Evolutionary conservation across 1,140 invertebrate species (phyloP).

Genomic region (Planococcus citri): DNA sequence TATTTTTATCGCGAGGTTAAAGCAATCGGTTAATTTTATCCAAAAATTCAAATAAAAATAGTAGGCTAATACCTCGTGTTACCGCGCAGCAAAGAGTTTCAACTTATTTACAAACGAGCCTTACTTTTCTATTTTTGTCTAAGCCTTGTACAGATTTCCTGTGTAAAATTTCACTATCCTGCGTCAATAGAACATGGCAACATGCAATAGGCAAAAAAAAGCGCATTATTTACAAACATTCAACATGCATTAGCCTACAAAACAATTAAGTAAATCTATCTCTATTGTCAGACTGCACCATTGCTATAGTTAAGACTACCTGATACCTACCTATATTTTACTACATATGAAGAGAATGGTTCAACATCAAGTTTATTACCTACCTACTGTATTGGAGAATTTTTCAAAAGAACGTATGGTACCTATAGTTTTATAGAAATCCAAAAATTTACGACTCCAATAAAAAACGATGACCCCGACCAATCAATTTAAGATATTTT

Average conservation of each 20-base stretch:
- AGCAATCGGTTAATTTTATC: background rate
- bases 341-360: too few species aligned
- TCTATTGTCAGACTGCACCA: too few species aligned
- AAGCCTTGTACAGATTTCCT: slow-evolving; percentile 6
- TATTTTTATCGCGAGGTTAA: background rate
- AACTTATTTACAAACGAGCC: background rate
- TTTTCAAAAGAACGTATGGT: too few species aligned
- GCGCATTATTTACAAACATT: slow-evolving; percentile 4
- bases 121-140: slow-evolving; percentile 2
- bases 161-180: slow-evolving; percentile 1
- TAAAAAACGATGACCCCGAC: too few species aligned
- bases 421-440: too few species aligned
- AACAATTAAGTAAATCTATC: background rate
- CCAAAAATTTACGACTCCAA: too few species aligned
- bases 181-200: background rate
- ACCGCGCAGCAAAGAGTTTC: too few species aligned
- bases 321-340: too few species aligned
- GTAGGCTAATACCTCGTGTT: slow-evolving; percentile 1
- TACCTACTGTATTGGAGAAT: too few species aligned
- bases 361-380: too few species aligned
- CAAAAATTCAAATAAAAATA: background rate
- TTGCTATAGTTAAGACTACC: too few species aligned
- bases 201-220: background rate
- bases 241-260: background rate
- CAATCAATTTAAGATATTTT: too few species aligned